Conservation (phyloP, 2,113 vertebrate genomes). For the Eclectus roratus region DNA sequence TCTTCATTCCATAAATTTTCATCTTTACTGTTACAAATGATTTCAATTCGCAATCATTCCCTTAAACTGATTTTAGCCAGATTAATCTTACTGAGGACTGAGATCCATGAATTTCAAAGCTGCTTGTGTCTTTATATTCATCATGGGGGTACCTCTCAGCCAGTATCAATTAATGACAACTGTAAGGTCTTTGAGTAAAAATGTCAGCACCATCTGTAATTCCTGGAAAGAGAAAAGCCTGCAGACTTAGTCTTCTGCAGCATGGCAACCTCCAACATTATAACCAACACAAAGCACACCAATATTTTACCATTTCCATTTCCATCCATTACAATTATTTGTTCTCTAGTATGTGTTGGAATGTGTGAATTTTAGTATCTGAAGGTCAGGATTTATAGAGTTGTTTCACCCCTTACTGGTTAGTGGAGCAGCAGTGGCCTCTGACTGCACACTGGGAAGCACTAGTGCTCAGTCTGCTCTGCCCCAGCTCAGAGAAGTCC, state of each 20-base stretch:
- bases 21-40: background rate
- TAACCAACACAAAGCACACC: background rate
- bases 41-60: background rate
- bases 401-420: background rate
- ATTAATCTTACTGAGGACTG: slow-evolving; percentile 27
- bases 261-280: rapidly evolving
- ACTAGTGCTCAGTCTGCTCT: background rate
- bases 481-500: background rate
- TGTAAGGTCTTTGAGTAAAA: background rate
- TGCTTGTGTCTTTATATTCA: background rate
- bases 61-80: slow-evolving; percentile 37
- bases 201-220: background rate
- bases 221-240: background rate
- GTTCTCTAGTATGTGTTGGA: background rate
- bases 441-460: background rate
- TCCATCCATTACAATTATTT: rapidly evolving
- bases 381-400: background rate
- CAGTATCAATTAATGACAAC: background rate
- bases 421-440: background rate
- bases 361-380: background rate
- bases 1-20: background rate
- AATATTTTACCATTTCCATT: background rate
- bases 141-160: background rate
- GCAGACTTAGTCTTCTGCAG: background rate
- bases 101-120: background rate